A percentile compares a stretch with the other conserved stretches of the same genome.
Evolutionary conservation across 1,140 invertebrate genomes (phyloP).

Genomic region (Drosophila funebris): DNA sequence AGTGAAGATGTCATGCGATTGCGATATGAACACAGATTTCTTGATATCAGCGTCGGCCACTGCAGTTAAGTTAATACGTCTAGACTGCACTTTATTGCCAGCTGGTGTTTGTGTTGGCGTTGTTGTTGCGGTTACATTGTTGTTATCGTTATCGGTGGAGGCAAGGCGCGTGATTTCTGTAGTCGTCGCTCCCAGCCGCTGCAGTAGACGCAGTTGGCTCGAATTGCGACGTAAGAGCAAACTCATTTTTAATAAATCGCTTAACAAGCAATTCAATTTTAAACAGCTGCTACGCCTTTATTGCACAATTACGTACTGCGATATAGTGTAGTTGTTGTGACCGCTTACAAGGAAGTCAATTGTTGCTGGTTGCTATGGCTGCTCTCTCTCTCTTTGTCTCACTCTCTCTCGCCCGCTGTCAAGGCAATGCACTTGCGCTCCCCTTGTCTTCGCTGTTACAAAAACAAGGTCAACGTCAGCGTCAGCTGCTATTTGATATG

Average conservation of each 20-base stretch:
- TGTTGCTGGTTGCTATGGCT: conserved; percentile 42
- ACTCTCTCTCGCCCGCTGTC: conserved; percentile 13
- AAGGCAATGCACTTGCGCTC: conserved; percentile 58
- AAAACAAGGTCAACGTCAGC: conserved; percentile 68
- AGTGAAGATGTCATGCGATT: conserved; percentile 93
- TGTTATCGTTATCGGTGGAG: conserved; percentile 33
- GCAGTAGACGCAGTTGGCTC: conserved; percentile 63
- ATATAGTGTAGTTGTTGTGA: neutral
- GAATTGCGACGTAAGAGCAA: conserved; percentile 68
- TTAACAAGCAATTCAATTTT: conserved; percentile 5
- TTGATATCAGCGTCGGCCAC: conserved; percentile 84
- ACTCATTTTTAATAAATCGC: conserved; percentile 48
- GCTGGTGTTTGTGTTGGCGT: conserved; percentile 17
- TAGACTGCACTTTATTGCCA: conserved; percentile 6
- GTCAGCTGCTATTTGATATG: conserved; percentile 44
- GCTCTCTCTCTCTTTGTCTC: conserved; percentile 1
- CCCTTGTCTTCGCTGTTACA: conserved; percentile 34
- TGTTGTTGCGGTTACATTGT: conserved; percentile 10
- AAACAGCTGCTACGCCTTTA: conserved; percentile 9
- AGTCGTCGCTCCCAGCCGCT: conserved; percentile 37
- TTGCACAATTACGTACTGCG: conserved; percentile 34
- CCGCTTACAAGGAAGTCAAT: conserved; percentile 48
- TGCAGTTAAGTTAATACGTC: conserved; percentile 13
- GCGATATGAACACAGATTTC: conserved; percentile 96
- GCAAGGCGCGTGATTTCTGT: conserved; percentile 52